Evolutionary conservation across 2,888 invertebrate species (phyloP), one percentile per base, ranked within the genome.

Genomic region (Zelleria hepariella): DNA sequence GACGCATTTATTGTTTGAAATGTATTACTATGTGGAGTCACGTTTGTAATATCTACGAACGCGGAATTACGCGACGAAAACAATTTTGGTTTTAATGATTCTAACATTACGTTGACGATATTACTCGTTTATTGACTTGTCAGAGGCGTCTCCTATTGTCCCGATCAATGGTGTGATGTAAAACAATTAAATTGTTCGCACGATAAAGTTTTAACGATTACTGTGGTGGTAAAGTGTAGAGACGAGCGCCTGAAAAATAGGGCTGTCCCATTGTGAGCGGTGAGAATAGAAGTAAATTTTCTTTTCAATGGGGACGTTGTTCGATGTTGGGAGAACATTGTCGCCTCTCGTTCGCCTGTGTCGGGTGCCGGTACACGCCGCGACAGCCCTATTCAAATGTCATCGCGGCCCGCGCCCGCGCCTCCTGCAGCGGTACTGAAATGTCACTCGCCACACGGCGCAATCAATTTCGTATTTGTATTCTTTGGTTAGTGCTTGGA

Each of bases 391-490:
- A 88, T 88, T 88, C 86, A 88, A 86, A 87, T 87, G 88, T 88
- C 88, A 87, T 73, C 69, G 77, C 79, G 83, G 80, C 76, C 74
- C 57, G 59, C 73, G 74, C 72, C 67, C 71, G 70, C 70, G 64
- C 67, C 51, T 20, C 57, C 57, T 10, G 20, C 52, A 24, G 62
- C 66, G 71, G 74, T 78, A 79, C 86, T 85, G 78, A 86, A 87
- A 86, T 87, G 86, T 87, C 86, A 85, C 77, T 85, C 78, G 83
- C 78, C 82, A 82, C 82, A 84, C 85, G 84, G 82, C 80, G 86
- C 83, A 87, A 88, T 88, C 88, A 88, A 86, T 88, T 86, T 87
- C 86, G 80, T 80, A 88, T 88, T 87, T 86, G 88, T 87, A 86
- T 78, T 77, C 79, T 74, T 75, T 75, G 78, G 79, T 81, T 85